Evolutionary conservation across 2,888 invertebrate genomes (phyloP), one percentile per base, ranked within the genome.

Genomic region (Sceliomorpha sp.): DNA sequence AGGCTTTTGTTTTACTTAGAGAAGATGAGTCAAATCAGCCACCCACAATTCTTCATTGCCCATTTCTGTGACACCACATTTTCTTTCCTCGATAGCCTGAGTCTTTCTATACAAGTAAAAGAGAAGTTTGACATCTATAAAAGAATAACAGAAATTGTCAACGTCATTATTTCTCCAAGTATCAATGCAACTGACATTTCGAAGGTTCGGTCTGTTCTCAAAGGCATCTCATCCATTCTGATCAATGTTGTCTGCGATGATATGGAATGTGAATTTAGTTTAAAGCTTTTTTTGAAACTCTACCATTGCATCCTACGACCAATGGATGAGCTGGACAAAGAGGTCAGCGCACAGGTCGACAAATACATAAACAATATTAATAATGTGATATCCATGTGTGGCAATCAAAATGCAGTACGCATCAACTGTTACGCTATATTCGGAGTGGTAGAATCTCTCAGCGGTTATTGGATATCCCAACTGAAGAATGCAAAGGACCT

Each of bases 61-160:
- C 26, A 74, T 34, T 78, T 73, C 55, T 53, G 7, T 40, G 48
- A 53, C 29, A 60, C 56, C 17, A 32, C 72, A 0, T 12, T 75
- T 0, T 15, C 67, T 10, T 56, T 50, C 12, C 9, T 79, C 2
- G 26, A 17, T n/a, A 26, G 1, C 9, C 14, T 47, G 9, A 26
- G 34, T 1, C 14, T 40, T 5, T 48, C 48, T 10, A 26, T 12
- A 4, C 9, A 15, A 5, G 2, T n/a, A 17, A 12, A 29, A 7
- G 29, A 59, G 3, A n/a, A 31, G 1, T 6, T 8, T 15, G 14
- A 17, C 1, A 7, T 36, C 14, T 58, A 58, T 40, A 39, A 32
- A 39, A 15, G 32, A 24, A 13, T 58, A 9, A 31, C 34, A 9
- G 36, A 39, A 8, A 47, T 47, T 1, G 13, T 58, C n/a, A 31